phyloP scores from a whole-genome alignment of 2,797 vertebrate genomes.

The Crax fasciolata region DNA sequence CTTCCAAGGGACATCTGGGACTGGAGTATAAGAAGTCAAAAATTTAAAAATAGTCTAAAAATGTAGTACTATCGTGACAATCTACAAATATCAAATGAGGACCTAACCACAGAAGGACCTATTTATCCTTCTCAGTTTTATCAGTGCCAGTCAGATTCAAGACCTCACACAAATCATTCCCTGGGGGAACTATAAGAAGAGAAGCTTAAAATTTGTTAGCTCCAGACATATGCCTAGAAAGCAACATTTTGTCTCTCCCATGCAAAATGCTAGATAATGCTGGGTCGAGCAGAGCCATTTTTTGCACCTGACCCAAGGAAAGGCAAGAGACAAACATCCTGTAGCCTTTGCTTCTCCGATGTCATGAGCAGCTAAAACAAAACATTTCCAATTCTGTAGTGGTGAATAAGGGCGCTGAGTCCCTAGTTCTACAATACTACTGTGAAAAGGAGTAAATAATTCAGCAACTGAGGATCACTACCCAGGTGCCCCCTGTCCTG shows the following conservation, averaged over 20 bases:
- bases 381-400: background rate
- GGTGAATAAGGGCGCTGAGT: background rate
- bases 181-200: fast-evolving
- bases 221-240: background rate
- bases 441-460: conserved; percentile 30
- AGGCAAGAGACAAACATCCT: background rate
- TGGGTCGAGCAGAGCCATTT: background rate
- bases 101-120: background rate
- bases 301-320: background rate
- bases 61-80: background rate
- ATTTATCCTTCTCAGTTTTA: background rate
- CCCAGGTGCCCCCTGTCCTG: background rate
- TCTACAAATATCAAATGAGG: background rate
- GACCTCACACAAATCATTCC: background rate
- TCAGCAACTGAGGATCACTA: conserved; percentile 3
- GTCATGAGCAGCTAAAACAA: background rate
- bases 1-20: background rate
- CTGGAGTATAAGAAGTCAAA: background rate
- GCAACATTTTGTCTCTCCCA: background rate
- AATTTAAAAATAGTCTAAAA: background rate
- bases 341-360: background rate
- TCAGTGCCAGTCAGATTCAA: background rate
- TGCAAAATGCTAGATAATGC: background rate
- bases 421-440: background rate
- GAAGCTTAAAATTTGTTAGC: background rate